These are phyloP conservation scores for Reinhardtius hippoglossoides DNA, from an alignment of 2,113 vertebrate species.

Conservation along the genomic window DNA sequence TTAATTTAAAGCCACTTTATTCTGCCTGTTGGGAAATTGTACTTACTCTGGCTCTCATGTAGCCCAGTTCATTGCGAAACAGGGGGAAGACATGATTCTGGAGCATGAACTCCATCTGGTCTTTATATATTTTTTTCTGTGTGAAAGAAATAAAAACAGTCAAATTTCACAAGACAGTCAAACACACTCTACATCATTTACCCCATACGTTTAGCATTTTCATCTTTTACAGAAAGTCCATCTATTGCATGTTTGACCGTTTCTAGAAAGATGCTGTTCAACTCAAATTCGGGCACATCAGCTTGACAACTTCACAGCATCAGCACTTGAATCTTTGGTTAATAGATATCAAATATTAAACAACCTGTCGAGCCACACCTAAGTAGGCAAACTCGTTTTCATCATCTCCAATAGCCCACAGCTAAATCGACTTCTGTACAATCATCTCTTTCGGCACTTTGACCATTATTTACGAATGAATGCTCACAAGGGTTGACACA, in stretches of 20 bases:
- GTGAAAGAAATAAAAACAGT: background rate
- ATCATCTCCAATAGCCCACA: background rate
- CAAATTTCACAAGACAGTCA: background rate
- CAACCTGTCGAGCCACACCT: background rate
- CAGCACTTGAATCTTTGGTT: background rate
- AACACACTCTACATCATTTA: background rate
- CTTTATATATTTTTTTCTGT: slow-evolving; percentile 99
- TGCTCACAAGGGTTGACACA: background rate
- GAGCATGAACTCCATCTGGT: slow-evolving; percentile 99
- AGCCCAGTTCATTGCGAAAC: slow-evolving; percentile 95
- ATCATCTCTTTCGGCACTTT: background rate
- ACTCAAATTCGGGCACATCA: background rate
- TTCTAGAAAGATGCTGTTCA: background rate
- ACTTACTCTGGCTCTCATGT: slow-evolving; percentile 98
- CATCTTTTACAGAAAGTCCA: background rate
- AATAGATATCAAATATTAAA: background rate
- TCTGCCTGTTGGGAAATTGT: background rate
- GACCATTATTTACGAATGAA: background rate
- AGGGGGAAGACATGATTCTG: slow-evolving; percentile 98
- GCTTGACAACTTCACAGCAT: background rate
- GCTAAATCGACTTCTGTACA: background rate
- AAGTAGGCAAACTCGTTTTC: background rate
- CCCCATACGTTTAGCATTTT: background rate
- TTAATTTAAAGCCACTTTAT: background rate
- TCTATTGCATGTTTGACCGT: background rate